Evolutionary conservation across 2,113 vertebrate species (phyloP), one percentile per base, ranked within the genome.

Genomic region (Cathartes aura): DNA sequence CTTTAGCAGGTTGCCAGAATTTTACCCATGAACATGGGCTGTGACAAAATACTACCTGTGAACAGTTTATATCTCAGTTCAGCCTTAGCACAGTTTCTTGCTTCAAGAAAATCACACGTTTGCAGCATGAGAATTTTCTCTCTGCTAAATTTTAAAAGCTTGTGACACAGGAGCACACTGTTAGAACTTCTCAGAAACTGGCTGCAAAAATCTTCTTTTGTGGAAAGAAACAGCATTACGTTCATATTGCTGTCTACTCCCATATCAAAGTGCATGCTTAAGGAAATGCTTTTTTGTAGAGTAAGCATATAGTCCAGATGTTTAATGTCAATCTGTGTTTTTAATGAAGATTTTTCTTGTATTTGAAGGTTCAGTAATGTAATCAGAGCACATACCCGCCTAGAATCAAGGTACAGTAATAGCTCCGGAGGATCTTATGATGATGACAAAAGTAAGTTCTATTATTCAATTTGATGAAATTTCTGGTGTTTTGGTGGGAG

Each of bases 351-450:
- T 43, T 72, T 68, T 92, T 92, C 70, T 97, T 91, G 7, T 82
- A 17, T 97, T 97, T 89, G 58, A 97, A 99, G 99, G 98, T 98
- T 99, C 79, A 98, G 98, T 89, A 99, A 98, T n/a, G 98, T 99
- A 87, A 98, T 99, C 84, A 99, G 99, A 96, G 99, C 99, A 84
- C 99, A 99, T 95, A 99, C 99, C 48, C 99, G 99, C 45, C 98
- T 99, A 47, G 99, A 99, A 94, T 99, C 99, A n/a, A 99, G 99
- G 91, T 99, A 99, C 98, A 99, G 99, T 97, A 99, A 99, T 97
- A 99, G 99, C 96, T 99, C 99, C 0, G 99, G 99, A 97, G 99
- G 99, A 70, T 99, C 99, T 14, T 99, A 99, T 0, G 99, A 99
- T 83, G 99, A 99, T 68, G 99, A 99, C 92, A 99, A 99, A 98